phyloP scores from a whole-genome alignment of 2,113 vertebrate species.

The Piaya cayana region DNA sequence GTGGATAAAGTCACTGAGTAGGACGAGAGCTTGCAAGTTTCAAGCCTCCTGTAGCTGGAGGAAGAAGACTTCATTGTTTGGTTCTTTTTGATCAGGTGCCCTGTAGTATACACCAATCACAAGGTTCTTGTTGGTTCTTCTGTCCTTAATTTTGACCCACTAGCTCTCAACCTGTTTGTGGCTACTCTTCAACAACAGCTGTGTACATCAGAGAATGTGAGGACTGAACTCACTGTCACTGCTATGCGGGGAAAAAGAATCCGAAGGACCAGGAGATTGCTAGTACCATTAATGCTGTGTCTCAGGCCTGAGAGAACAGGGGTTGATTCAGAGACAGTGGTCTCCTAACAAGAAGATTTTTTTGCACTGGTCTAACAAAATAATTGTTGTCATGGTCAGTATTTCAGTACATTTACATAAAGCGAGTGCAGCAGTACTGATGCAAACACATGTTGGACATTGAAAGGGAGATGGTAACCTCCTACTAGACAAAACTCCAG shows the following conservation, averaged over 20 bases:
- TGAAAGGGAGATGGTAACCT: not conserved
- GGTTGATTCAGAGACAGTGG: conserved; percentile 3
- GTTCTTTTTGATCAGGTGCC: no score
- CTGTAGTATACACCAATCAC: no score
- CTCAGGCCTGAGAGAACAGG: not conserved
- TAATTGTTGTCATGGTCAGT: not conserved
- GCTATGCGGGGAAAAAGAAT: conserved; percentile 15
- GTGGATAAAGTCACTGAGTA: no score
- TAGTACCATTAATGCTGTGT: not conserved
- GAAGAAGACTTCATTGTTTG: no score
- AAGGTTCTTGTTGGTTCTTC: no score
- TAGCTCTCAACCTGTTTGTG: no score
- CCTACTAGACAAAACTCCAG: not conserved
- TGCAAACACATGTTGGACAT: not conserved
- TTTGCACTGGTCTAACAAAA: not conserved
- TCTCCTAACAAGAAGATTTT: not conserved
- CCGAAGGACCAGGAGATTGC: conserved; percentile 4
- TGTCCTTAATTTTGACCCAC: no score
- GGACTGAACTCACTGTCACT: conserved; percentile 47
- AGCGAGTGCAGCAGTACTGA: not conserved
- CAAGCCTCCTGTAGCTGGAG: no score
- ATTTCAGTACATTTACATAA: not conserved
- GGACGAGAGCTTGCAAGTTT: no score
- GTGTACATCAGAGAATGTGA: no score
- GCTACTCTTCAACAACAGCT: no score